These are phyloP conservation scores for Eurois occulta DNA, from an alignment of 2,888 invertebrate genomes.

Conservation along the genomic window DNA sequence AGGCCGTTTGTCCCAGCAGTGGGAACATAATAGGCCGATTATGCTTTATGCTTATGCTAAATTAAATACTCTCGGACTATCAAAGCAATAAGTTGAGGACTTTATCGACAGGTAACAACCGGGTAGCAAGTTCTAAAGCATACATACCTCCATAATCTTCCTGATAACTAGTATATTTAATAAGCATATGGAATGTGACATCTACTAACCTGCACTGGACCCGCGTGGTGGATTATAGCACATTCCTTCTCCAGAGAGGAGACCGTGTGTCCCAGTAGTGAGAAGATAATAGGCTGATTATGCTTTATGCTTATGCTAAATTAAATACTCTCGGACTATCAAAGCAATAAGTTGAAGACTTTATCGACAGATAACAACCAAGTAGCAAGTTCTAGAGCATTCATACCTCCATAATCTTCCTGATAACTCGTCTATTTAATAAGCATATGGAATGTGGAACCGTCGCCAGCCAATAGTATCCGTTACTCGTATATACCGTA, in stretches of 20 bases:
- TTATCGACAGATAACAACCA: slow-evolving; percentile 6
- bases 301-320: too few species aligned
- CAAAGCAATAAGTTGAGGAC: neutral
- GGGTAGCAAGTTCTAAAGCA: neutral
- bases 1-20: too few species aligned
- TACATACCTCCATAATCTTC: slow-evolving; percentile 34
- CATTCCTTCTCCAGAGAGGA: too few species aligned
- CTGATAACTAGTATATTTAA: slow-evolving; percentile 30
- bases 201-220: too few species aligned
- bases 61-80: neutral
- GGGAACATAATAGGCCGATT: too few species aligned
- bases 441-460: slow-evolving; percentile 56
- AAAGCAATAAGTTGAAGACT: neutral
- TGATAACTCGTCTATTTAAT: slow-evolving; percentile 33
- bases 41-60: too few species aligned
- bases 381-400: neutral
- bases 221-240: too few species aligned
- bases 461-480: slow-evolving; percentile 15
- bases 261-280: too few species aligned
- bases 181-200: slow-evolving; percentile 50
- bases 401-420: slow-evolving; percentile 35
- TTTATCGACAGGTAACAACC: slow-evolving; percentile 7
- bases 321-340: neutral
- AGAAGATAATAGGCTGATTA: too few species aligned
- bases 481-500: slow-evolving; percentile 59